Evolutionary conservation across 2,797 vertebrate genomes (phyloP).

Genomic region (Etheostoma perlongum): DNA sequence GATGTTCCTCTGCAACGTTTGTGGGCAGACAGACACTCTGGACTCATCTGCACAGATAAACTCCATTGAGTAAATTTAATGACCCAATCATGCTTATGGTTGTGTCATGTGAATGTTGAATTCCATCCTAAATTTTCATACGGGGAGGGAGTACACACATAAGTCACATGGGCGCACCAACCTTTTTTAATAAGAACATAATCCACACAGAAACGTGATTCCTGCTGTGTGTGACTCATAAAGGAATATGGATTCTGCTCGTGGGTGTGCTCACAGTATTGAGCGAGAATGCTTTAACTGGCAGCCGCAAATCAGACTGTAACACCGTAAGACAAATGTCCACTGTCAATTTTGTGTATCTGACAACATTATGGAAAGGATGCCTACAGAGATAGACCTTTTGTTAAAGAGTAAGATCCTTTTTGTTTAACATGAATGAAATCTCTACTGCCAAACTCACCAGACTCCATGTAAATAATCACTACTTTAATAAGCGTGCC

Average conservation of each 20-base stretch:
- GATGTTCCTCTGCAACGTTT: conserved; percentile 3
- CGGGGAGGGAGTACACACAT: conserved; percentile 26
- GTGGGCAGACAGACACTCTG: not conserved
- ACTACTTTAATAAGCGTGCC: no score
- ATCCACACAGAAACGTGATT: conserved; percentile 54
- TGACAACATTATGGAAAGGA: no score
- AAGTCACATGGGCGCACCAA: conserved; percentile 17
- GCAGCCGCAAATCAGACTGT: no score
- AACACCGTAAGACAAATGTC: no score
- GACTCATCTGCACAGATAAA: conserved; percentile 2
- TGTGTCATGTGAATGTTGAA: conserved; percentile 7
- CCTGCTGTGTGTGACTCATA: conserved; percentile 49
- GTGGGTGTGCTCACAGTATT: conserved; percentile 9
- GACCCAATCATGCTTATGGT: not conserved
- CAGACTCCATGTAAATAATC: no score
- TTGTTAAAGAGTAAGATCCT: no score
- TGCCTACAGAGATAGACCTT: no score
- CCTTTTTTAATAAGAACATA: conserved; percentile 18
- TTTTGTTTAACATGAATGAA: no score
- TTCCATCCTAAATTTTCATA: conserved; percentile 9
- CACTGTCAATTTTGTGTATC: no score
- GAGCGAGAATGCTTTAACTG: no score
- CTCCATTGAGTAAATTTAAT: conserved; percentile 5
- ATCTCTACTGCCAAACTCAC: no score
- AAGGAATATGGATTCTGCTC: conserved; percentile 29